Base-by-base conservation (phyloP, 2,797 vertebrate genomes). In the Propithecus deckenii region DNA sequence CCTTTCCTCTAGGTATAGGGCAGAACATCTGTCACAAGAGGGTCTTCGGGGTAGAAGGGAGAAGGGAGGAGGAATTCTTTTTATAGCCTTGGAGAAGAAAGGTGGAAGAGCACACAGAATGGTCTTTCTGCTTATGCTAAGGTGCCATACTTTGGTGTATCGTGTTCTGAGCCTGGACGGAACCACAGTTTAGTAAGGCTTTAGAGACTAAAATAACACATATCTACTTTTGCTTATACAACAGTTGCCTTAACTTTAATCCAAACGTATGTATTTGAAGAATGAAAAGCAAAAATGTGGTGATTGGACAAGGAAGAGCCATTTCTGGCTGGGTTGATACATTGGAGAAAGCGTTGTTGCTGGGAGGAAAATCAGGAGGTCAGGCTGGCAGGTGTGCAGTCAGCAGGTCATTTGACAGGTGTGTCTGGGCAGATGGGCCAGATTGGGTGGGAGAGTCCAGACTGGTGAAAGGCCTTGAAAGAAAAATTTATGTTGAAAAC, bases 401-500 rank as follows among this genome's bases (percentile, higher is more conserved):
- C 1, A 50, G 59, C 20, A 72, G 38, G 57, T 78, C 5, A n/a
- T 38, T 57, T 79, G 46, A 83, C 38, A 86, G 28, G 20, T 43
- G 41, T 57, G 12, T 23, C 30, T 28, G 5, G 8, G 2, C 30
- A 76, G 46, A 30, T 43, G 46, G 71, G 8, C 7, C 32, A 46
- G 20, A 32, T 11, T 57, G n/a, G 30, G 12, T 65, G 35, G 23
- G 11, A 7, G 10, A 35, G 35, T 3, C 46, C 15, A 76, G 71
- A 10, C 0, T 74, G 41, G 6, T 10, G 32, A 71, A 84, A 46
- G 28, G 3, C 14, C 50, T 61, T 89, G 61, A 55, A 65, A 20
- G 9, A 55, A 22, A 91, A 46, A 75, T 74, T 75, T 41, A 25
- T 87, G 35, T 59, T 96, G n/a, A 52, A 95, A 69, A n/a, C 1